Conservation (phyloP, 2,888 invertebrate species). For the Drosophila neotestacea region DNA sequence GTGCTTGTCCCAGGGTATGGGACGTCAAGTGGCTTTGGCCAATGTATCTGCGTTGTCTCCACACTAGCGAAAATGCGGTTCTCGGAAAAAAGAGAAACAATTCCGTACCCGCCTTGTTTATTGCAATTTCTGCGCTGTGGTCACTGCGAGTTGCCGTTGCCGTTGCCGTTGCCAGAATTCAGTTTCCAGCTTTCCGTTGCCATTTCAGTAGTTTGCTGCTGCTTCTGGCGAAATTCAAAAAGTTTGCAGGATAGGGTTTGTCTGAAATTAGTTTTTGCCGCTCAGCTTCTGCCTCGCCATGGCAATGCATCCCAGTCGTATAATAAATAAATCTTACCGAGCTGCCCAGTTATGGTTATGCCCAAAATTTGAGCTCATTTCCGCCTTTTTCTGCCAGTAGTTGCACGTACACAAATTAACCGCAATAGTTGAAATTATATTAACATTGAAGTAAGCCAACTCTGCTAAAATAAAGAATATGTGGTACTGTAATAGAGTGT, state of each 20-base stretch:
- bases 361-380: constrained; percentile 61
- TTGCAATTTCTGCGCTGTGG: constrained; percentile 64
- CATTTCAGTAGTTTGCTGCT: constrained; percentile 30
- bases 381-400: constrained; percentile 29
- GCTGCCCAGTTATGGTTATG: constrained; percentile 30
- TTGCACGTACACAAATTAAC: constrained; percentile 65
- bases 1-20: background rate
- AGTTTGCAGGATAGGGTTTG: constrained; percentile 47
- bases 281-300: constrained; percentile 11
- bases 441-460: constrained; percentile 62
- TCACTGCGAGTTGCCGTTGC: constrained; percentile 32
- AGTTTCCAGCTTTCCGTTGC: background rate
- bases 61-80: constrained; percentile 29
- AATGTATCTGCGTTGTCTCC: constrained; percentile 40
- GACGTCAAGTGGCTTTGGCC: constrained; percentile 52
- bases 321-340: constrained; percentile 33
- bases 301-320: constrained; percentile 39
- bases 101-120: constrained; percentile 63
- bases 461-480: constrained; percentile 30
- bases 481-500: background rate
- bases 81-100: constrained; percentile 49
- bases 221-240: constrained; percentile 65
- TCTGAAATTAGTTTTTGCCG: constrained; percentile 59
- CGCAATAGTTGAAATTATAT: constrained; percentile 78
- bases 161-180: constrained; percentile 10